These are phyloP conservation scores for Bujurquina vittata DNA, from an alignment of 2,113 vertebrate species.

Conservation along the genomic window DNA sequence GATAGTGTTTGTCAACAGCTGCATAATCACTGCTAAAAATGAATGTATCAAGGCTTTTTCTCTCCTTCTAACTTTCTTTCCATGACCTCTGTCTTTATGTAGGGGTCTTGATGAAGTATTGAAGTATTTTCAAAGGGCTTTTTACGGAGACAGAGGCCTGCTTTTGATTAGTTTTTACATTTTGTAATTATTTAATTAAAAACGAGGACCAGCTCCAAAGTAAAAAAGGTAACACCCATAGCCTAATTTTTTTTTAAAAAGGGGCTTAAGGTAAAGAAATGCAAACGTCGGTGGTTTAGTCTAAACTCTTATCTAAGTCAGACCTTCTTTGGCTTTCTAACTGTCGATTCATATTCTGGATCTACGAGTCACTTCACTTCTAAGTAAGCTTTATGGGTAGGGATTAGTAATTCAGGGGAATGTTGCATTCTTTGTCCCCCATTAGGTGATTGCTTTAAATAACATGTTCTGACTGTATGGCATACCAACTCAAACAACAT, in stretches of 20 bases:
- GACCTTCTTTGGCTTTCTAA: neutral
- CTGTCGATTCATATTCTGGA: neutral
- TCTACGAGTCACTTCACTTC: neutral
- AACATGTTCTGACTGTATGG: slow-evolving; percentile 1
- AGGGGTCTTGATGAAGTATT: neutral
- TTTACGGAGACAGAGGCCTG: neutral
- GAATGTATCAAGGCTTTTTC: neutral
- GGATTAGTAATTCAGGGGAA: neutral
- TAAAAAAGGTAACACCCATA: neutral
- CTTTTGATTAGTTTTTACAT: neutral
- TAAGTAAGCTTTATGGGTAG: neutral
- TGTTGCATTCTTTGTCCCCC: neutral
- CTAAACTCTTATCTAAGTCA: too few relatives aligned
- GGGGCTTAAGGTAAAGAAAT: neutral
- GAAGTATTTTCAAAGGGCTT: neutral
- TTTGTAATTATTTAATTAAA: neutral
- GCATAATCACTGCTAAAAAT: slow-evolving; percentile 1
- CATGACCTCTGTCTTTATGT: neutral
- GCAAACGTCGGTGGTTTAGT: too few relatives aligned
- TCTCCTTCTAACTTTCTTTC: slow-evolving; percentile 10
- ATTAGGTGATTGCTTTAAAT: slow-evolving; percentile 1
- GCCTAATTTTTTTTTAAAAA: neutral
- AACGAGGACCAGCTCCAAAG: neutral
- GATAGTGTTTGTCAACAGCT: neutral
- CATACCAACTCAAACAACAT: neutral